phyloP scores from a whole-genome alignment of 2,797 vertebrate genomes.

The Geotrypetes seraphini region DNA sequence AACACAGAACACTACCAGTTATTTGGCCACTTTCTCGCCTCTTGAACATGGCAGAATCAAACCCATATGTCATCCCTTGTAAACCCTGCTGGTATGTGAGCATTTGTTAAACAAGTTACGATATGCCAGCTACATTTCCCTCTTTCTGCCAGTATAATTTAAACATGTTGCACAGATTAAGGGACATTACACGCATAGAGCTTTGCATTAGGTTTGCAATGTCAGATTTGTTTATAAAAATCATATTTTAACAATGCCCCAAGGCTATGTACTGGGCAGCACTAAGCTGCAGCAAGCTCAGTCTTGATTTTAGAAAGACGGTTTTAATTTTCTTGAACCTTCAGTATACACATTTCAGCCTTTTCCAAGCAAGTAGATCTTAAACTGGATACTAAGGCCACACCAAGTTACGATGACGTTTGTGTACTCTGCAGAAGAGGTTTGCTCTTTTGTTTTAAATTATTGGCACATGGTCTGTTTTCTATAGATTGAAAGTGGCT shows the following conservation, averaged over 20 bases:
- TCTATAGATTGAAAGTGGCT: constrained; percentile 3
- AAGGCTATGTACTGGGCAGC: constrained; percentile 38
- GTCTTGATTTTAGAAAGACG: constrained; percentile 43
- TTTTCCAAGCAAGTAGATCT: constrained; percentile 23
- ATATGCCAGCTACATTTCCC: constrained; percentile 36
- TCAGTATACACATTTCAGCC: constrained; percentile 16
- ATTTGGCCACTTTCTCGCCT: too few species aligned
- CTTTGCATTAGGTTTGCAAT: constrained; percentile 51
- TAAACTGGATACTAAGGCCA: constrained; percentile 26
- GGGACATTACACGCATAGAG: constrained; percentile 36
- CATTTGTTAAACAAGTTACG: constrained; percentile 32
- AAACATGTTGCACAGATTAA: constrained; percentile 41
- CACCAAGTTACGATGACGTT: constrained; percentile 33
- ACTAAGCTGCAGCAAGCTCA: constrained; percentile 7
- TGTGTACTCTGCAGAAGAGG: constrained; percentile 40
- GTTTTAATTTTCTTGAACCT: constrained; percentile 33
- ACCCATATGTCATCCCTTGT: too few species aligned
- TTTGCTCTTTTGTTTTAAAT: constrained; percentile 26
- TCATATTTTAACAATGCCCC: constrained; percentile 45
- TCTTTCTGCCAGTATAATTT: constrained; percentile 35
- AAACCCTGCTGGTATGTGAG: constrained; percentile 18
- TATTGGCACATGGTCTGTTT: constrained; percentile 18
- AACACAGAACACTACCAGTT: too few species aligned
- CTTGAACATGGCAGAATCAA: too few species aligned
- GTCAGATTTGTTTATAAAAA: constrained; percentile 58